phyloP scores from a whole-genome alignment of 2,888 invertebrate genomes.

The Alcis repandata region DNA sequence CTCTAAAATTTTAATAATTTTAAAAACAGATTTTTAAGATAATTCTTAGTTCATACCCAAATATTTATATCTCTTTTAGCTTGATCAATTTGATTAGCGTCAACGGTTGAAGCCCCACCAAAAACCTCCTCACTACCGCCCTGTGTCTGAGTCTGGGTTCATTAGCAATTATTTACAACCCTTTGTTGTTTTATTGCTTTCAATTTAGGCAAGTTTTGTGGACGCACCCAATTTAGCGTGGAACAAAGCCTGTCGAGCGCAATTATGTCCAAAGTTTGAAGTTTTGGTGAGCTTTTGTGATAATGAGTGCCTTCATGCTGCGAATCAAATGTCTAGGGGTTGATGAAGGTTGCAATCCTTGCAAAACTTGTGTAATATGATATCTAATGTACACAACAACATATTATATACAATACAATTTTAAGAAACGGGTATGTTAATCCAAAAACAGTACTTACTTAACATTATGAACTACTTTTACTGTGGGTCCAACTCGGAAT shows the following conservation, averaged over 20 bases:
- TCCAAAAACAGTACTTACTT: too few relatives aligned
- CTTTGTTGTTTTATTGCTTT: constrained; percentile 61
- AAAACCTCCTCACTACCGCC: constrained; percentile 4
- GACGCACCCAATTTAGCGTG: constrained; percentile 43
- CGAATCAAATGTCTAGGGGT: constrained; percentile 24
- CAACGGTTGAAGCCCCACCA: constrained; percentile 2
- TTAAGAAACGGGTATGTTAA: too few relatives aligned
- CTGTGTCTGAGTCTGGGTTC: constrained; percentile 49
- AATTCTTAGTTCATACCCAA: too few relatives aligned
- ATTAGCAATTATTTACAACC: constrained; percentile 67
- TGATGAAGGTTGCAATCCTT: constrained; percentile 9
- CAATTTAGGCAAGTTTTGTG: constrained; percentile 48
- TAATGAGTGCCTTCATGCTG: constrained; percentile 24
- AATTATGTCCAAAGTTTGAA: constrained; percentile 39
- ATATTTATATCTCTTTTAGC: not conserved
- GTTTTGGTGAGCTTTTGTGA: constrained; percentile 26
- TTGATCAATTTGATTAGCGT: not conserved
- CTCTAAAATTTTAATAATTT: too few relatives aligned
- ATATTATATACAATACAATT: too few relatives aligned
- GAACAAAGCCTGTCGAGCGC: constrained; percentile 40
- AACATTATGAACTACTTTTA: too few relatives aligned
- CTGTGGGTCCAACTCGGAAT: too few relatives aligned
- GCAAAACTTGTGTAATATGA: not conserved
- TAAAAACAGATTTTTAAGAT: too few relatives aligned
- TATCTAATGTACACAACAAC: not conserved